Base-by-base conservation (phyloP, 2,113 vertebrate species). In the Puffinus mauretanicus region DNA sequence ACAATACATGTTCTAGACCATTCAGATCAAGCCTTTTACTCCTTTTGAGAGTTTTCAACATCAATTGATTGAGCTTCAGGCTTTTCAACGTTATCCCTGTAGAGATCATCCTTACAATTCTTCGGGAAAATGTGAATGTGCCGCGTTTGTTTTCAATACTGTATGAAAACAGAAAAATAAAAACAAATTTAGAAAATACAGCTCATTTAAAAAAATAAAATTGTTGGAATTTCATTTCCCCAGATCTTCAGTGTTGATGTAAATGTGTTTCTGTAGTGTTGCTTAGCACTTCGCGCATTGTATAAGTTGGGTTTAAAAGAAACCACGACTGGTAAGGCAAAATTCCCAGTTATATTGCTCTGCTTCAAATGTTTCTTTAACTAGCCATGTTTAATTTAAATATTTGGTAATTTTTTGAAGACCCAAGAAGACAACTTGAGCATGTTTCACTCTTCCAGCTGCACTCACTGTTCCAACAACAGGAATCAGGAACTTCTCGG, bases 51-150 rank as follows among this genome's bases (percentile, higher is more conserved):
- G 98, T 99, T 99, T 98, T 99, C 98, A 97, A 98, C 98, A 98
- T 98, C 97, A 97, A 94, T 98, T 98, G 98, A 98, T 99, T 98
- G 98, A 98, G 98, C 99, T 99, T 99, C 98, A 98, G 98, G 99
- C 98, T 99, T 98, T 98, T 98, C 98, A 98, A 98, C 98, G 97
- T 99, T 99, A 98, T 98, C 98, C 99, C 98, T 98, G 98, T 99
- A 99, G 98, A 99, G 98, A 98, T 99, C 98, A 98, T 98, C 98
- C 98, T 99, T 98, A 98, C 98, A 99, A 98, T 99, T 99, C 98
- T 98, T 99, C 98, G 98, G 99, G 98, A 98, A 99, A 99, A 99
- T 99, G 99, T 99, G 99, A 99, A 99, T 98, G 99, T 99, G 98
- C 98, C 95, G 98, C 98, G 98, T 99, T 98, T 99, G 98, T 98